Conservation (phyloP, 2,113 vertebrate genomes). For the Microtus ochrogaster region DNA sequence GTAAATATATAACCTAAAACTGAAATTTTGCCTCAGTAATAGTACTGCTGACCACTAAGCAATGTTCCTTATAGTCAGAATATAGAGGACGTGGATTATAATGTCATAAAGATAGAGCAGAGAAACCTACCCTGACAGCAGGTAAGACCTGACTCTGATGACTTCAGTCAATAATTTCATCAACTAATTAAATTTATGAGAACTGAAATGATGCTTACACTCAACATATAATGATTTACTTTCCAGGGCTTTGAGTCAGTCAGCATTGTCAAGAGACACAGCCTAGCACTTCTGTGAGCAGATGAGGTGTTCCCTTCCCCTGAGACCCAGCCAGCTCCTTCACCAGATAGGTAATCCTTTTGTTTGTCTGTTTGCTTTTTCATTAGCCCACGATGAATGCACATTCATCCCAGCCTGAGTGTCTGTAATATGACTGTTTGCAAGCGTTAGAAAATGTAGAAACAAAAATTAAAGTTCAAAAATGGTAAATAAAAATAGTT, state of each 20-base stretch:
- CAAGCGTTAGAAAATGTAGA: neutral
- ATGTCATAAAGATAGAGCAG: too few relatives aligned
- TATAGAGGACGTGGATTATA: neutral
- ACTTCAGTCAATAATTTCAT: neutral
- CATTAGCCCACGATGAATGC: neutral
- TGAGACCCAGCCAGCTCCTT: neutral
- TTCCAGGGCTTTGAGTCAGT: neutral
- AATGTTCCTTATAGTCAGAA: neutral
- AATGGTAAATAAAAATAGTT: neutral
- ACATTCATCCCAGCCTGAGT: neutral
- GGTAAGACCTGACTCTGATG: neutral
- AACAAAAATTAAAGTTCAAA: neutral
- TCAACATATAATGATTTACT: neutral
- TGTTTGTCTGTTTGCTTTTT: neutral
- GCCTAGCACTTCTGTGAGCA: neutral
- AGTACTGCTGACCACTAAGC: neutral
- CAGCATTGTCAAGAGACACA: neutral
- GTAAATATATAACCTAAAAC: neutral
- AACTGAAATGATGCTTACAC: neutral
- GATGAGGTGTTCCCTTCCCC: neutral
- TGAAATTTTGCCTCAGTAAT: neutral
- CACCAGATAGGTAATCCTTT: neutral
- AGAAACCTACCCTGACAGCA: neutral
- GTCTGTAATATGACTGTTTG: neutral
- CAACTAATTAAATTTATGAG: neutral